Evolutionary conservation across 1,140 invertebrate genomes (phyloP).

Genomic region (Scaptomyza pallida): DNA sequence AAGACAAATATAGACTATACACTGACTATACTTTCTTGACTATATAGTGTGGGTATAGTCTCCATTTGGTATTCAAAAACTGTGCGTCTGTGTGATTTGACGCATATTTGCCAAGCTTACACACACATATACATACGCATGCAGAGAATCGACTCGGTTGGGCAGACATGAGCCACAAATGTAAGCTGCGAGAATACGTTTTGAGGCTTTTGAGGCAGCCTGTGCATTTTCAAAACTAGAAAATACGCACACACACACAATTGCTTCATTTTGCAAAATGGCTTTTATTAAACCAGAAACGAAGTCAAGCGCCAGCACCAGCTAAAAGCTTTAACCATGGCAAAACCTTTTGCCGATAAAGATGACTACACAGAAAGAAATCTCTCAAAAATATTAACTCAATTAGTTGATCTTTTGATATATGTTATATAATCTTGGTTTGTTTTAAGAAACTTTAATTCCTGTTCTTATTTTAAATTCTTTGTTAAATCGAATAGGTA

Average conservation of each 20-base stretch:
- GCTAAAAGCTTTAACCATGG: slow-evolving; percentile 25
- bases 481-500: too few relatives aligned
- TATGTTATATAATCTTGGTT: neutral
- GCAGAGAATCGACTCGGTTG: slow-evolving; percentile 16
- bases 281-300: slow-evolving; percentile 78
- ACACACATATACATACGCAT: neutral
- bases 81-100: slow-evolving; percentile 80
- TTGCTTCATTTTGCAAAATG: slow-evolving; percentile 78
- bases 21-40: slow-evolving; percentile 17
- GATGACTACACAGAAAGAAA: slow-evolving; percentile 26
- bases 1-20: slow-evolving; percentile 77
- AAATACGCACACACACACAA: slow-evolving; percentile 54
- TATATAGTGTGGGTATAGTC: slow-evolving; percentile 25
- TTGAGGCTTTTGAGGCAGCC: neutral
- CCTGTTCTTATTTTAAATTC: neutral
- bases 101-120: slow-evolving; percentile 74
- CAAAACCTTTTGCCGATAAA: slow-evolving; percentile 63
- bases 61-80: slow-evolving; percentile 82
- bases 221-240: slow-evolving; percentile 1
- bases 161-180: slow-evolving; percentile 11
- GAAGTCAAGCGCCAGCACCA: slow-evolving; percentile 16
- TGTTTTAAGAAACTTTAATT: neutral
- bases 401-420: too few relatives aligned
- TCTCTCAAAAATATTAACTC: neutral
- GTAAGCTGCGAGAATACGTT: slow-evolving; percentile 14